Percentiles rank a stretch among this genome's conserved stretches.
Conservation (phyloP, 1,140 invertebrate genomes). For the Cydia strobilella region DNA sequence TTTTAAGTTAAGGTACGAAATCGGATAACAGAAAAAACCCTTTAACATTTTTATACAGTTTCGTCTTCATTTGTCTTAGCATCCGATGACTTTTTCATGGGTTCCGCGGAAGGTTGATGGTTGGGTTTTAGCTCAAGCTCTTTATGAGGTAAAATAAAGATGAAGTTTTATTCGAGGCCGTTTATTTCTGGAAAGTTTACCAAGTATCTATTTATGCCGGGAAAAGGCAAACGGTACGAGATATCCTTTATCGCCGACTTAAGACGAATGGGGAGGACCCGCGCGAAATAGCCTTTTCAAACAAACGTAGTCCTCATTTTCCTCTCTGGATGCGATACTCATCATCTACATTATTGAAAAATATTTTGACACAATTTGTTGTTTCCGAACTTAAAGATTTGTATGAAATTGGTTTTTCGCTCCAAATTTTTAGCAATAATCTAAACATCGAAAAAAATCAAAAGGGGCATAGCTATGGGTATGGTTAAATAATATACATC, state of each 20-base stretch:
- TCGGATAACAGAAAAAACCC: neutral
- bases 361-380: too few species aligned
- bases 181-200: neutral
- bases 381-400: too few species aligned
- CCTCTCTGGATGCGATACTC: too few species aligned
- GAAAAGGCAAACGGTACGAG: neutral
- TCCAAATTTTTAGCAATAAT: too few species aligned
- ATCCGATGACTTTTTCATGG: slow-evolving; percentile 10
- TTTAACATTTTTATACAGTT: slow-evolving; percentile 1
- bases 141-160: slow-evolving; percentile 5
- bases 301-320: too few species aligned
- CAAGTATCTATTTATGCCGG: slow-evolving; percentile 1
- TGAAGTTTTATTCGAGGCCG: slow-evolving; percentile 2
- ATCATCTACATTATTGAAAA: too few species aligned
- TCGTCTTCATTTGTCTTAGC: neutral
- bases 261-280: too few species aligned
- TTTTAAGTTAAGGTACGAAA: neutral
- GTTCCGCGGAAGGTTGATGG: slow-evolving; percentile 4
- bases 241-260: neutral
- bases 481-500: too few species aligned
- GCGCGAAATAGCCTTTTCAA: too few species aligned
- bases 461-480: too few species aligned
- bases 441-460: too few species aligned
- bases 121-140: slow-evolving; percentile 1
- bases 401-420: too few species aligned